Percentiles rank a stretch among this genome's conserved stretches.
phyloP scores from a whole-genome alignment of 1,140 invertebrate genomes.

The Drosophila burlai region DNA sequence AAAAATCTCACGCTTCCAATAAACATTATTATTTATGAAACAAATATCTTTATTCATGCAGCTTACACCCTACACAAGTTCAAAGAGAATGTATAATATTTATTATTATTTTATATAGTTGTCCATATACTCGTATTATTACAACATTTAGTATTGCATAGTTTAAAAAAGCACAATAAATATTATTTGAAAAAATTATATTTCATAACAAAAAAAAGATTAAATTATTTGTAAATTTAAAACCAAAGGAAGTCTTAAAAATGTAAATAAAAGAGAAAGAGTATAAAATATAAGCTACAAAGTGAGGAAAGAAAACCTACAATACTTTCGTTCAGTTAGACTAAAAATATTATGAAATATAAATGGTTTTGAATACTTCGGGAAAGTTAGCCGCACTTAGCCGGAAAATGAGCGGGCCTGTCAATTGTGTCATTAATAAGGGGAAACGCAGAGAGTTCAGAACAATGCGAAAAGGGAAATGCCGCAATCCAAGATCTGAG shows the following conservation, averaged over 20 bases:
- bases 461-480: slow-evolving; percentile 60
- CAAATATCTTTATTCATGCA: background rate
- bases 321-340: background rate
- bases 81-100: background rate
- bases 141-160: background rate
- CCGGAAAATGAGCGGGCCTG: slow-evolving; percentile 63
- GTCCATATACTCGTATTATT: background rate
- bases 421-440: slow-evolving; percentile 68
- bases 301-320: slow-evolving; percentile 38
- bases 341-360: slow-evolving; percentile 10
- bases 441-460: slow-evolving; percentile 48
- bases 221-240: background rate
- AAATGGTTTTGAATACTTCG: slow-evolving; percentile 41
- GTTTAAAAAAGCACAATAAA: no score
- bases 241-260: background rate
- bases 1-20: background rate
- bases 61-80: background rate
- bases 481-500: slow-evolving; percentile 46
- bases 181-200: background rate
- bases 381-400: slow-evolving; percentile 59
- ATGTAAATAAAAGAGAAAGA: background rate
- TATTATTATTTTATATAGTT: background rate
- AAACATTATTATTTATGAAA: background rate
- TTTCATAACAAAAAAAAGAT: background rate
- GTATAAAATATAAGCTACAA: slow-evolving; percentile 2